phyloP scores from a whole-genome alignment of 2,113 vertebrate species.

The Strix uralensis region DNA sequence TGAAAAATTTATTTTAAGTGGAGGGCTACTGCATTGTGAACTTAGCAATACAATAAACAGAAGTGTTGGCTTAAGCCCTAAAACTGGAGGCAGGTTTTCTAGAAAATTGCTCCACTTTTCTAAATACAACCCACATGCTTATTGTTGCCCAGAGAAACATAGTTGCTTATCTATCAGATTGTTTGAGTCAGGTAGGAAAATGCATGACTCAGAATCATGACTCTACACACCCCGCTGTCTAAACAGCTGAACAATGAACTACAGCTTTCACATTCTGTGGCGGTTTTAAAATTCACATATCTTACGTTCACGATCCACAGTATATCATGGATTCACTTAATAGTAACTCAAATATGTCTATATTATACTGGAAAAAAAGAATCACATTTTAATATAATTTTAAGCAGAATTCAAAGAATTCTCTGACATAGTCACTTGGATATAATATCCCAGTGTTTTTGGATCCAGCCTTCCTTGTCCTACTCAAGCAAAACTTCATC shows the following conservation, averaged over 20 bases:
- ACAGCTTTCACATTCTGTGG: not conserved
- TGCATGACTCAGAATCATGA: not conserved
- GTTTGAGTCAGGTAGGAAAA: slow-evolving; percentile 6
- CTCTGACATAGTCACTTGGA: not conserved
- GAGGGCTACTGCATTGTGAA: not conserved
- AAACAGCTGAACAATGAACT: slow-evolving; percentile 28
- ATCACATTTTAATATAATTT: not conserved
- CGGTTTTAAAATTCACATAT: not conserved
- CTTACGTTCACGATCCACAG: not conserved
- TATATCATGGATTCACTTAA: not conserved
- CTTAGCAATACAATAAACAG: not conserved
- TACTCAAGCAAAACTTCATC: not conserved
- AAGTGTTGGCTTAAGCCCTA: not conserved
- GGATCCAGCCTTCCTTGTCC: not conserved
- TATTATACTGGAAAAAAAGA: not conserved
- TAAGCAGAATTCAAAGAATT: not conserved
- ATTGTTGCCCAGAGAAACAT: not conserved
- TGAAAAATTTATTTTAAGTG: not conserved
- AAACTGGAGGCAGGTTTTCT: not conserved
- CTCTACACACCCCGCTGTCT: not conserved
- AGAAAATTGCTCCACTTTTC: not conserved
- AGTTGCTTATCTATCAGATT: not conserved
- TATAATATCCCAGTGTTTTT: not conserved
- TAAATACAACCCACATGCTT: not conserved
- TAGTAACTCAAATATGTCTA: not conserved